These are phyloP conservation scores for Stylophora pistillata DNA, from an alignment of 64 coral and sea anemone genomes.

Conservation along the genomic window DNA sequence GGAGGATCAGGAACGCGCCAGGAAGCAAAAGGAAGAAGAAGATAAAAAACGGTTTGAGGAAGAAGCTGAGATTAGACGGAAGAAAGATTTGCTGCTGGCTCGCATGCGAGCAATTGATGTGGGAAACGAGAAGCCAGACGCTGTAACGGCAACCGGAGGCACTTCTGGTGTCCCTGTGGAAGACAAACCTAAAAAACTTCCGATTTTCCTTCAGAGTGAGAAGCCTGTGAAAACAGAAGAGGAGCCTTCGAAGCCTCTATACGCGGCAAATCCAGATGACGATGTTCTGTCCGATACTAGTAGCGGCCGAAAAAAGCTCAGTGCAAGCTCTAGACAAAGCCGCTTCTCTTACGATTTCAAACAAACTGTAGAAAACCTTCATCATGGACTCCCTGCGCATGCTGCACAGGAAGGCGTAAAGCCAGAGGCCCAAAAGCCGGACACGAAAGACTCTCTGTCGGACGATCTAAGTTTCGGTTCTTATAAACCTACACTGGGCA, in stretches of 20 bases:
- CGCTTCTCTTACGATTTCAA: slow-evolving; percentile 80
- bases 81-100: slow-evolving; percentile 82
- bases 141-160: not conserved
- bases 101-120: slow-evolving; percentile 80
- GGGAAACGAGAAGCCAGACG: slow-evolving; percentile 45
- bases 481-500: slow-evolving; percentile 67
- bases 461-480: slow-evolving; percentile 84
- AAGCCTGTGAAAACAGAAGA: slow-evolving; percentile 24
- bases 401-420: slow-evolving; percentile 60
- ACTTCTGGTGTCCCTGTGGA: not conserved
- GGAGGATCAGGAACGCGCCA: slow-evolving; percentile 49
- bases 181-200: slow-evolving; percentile 81
- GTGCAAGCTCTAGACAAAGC: slow-evolving; percentile 62
- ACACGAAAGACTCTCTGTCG: slow-evolving; percentile 8
- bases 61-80: slow-evolving; percentile 65
- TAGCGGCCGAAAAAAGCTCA: slow-evolving; percentile 36
- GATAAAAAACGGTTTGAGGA: slow-evolving; percentile 64
- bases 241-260: slow-evolving; percentile 20
- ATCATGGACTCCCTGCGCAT: slow-evolving; percentile 81
- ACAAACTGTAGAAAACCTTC: slow-evolving; percentile 86
- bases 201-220: slow-evolving; percentile 79
- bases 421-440: slow-evolving; percentile 1
- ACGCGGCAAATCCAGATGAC: slow-evolving; percentile 12
- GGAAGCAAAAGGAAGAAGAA: slow-evolving; percentile 66
- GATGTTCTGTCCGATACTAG: slow-evolving; percentile 24